phyloP scores from a whole-genome alignment of 2,888 invertebrate species.

The Hirtodrosophila histrioides region DNA sequence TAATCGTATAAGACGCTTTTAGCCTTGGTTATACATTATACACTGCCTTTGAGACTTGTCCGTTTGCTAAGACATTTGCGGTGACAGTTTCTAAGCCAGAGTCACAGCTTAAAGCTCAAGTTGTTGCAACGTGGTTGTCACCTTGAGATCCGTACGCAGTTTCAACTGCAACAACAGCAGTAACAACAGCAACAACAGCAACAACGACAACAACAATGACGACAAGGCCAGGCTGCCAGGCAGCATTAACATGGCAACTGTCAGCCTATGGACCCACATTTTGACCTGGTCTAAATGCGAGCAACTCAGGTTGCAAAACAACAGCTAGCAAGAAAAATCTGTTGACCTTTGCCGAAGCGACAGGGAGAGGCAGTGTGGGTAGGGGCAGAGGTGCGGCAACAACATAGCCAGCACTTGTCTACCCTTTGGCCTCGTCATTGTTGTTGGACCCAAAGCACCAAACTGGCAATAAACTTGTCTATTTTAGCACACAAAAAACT shows the following conservation, averaged over 20 bases:
- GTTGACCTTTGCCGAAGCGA: conserved; percentile 48
- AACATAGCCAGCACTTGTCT: conserved; percentile 67
- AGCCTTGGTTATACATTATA: too few species aligned
- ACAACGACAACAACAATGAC: conserved; percentile 20
- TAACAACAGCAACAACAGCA: conserved; percentile 8
- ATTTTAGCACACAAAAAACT: conserved; percentile 65
- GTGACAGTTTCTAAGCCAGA: conserved; percentile 44
- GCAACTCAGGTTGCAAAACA: conserved; percentile 30
- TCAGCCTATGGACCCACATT: conserved; percentile 52
- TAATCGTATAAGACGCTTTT: too few species aligned
- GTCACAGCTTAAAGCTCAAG: conserved; percentile 46
- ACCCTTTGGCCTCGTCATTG: conserved; percentile 78
- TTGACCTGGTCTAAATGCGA: conserved; percentile 46
- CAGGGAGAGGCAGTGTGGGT: background rate
- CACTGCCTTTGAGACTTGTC: conserved; percentile 9
- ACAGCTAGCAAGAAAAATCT: conserved; percentile 35
- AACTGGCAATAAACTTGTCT: conserved; percentile 78
- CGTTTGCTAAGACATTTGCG: conserved; percentile 34
- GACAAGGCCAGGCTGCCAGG: conserved; percentile 46
- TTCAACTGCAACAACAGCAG: background rate
- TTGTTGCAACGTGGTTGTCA: conserved; percentile 42
- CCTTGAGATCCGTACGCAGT: conserved; percentile 44
- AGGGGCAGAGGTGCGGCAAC: conserved; percentile 1
- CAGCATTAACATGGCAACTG: conserved; percentile 43
- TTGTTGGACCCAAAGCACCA: conserved; percentile 66